These are phyloP conservation scores for Anthophora plumipes DNA, from an alignment of 2,888 invertebrate genomes.

Conservation along the genomic window DNA sequence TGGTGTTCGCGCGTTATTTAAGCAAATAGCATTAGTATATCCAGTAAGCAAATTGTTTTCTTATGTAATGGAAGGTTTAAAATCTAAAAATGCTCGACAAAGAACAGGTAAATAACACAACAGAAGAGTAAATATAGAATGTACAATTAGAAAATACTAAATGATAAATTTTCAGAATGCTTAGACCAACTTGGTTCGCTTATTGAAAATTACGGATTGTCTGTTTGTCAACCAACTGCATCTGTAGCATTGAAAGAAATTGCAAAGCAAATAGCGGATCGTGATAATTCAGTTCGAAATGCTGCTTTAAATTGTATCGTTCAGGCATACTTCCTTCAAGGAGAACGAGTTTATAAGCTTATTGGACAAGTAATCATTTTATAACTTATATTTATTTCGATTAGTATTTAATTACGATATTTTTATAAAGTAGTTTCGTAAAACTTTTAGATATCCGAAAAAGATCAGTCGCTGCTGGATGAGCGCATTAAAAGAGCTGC, in stretches of 20 bases:
- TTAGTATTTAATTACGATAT: slow-evolving; percentile 4
- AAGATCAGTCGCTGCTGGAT: slow-evolving; percentile 96
- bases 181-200: slow-evolving; percentile 95
- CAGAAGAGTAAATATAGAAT: neutral
- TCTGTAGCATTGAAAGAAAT: slow-evolving; percentile 94
- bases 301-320: slow-evolving; percentile 98
- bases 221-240: slow-evolving; percentile 93
- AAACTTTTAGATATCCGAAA: slow-evolving; percentile 92
- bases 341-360: slow-evolving; percentile 96
- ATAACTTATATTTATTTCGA: neutral
- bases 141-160: neutral
- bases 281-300: slow-evolving; percentile 97
- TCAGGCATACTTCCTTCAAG: slow-evolving; percentile 94
- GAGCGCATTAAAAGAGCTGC: slow-evolving; percentile 97
- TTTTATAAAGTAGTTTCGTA: slow-evolving; percentile 13
- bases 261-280: slow-evolving; percentile 97
- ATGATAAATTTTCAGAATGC: slow-evolving; percentile 88
- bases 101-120: slow-evolving; percentile 89
- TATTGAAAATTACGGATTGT: slow-evolving; percentile 93
- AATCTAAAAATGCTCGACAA: slow-evolving; percentile 98
- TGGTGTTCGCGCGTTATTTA: slow-evolving; percentile 94
- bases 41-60: slow-evolving; percentile 95
- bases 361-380: slow-evolving; percentile 90
- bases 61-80: slow-evolving; percentile 96
- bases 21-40: slow-evolving; percentile 93